These are phyloP conservation scores for Diadegma fenestrale DNA, from an alignment of 2,888 invertebrate species.

Conservation along the genomic window DNA sequence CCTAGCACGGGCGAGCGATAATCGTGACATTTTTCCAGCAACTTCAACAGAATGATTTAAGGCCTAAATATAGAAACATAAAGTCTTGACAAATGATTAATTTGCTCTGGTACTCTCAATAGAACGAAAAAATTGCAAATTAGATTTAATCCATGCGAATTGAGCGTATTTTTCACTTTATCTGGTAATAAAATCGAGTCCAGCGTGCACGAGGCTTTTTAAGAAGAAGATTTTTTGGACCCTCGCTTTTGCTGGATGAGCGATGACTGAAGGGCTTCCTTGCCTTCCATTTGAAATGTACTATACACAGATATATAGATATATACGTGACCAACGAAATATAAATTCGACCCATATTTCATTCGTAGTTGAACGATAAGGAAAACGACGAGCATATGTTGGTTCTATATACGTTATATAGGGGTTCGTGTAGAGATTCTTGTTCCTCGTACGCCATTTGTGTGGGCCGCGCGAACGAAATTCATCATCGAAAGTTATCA, in stretches of 20 bases:
- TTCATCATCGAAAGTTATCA: slow-evolving; percentile 55
- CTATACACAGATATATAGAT: not conserved
- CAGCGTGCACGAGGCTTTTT: not conserved
- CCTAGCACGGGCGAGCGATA: not conserved
- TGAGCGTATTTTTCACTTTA: not conserved
- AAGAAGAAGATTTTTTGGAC: slow-evolving; percentile 1
- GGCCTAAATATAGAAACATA: not conserved
- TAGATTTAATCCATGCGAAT: not conserved
- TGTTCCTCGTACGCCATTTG: slow-evolving; percentile 32
- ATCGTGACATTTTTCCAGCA: not conserved
- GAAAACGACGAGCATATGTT: not conserved
- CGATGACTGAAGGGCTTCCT: slow-evolving; percentile 18
- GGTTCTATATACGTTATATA: not conserved
- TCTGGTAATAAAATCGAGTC: not conserved
- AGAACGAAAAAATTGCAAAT: not conserved
- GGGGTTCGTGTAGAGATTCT: not conserved
- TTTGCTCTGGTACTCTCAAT: not conserved
- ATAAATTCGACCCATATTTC: slow-evolving; percentile 37
- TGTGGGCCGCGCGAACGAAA: slow-evolving; percentile 39
- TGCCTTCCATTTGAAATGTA: not conserved
- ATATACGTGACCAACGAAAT: slow-evolving; percentile 34
- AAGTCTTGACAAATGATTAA: not conserved
- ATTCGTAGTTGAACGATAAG: slow-evolving; percentile 37
- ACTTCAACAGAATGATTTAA: not conserved
- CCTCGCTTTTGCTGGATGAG: slow-evolving; percentile 16